A percentile compares a stretch with the other conserved stretches of the same genome.
Conservation (phyloP, 2,113 vertebrate genomes). For the Chaenocephalus aceratus region DNA sequence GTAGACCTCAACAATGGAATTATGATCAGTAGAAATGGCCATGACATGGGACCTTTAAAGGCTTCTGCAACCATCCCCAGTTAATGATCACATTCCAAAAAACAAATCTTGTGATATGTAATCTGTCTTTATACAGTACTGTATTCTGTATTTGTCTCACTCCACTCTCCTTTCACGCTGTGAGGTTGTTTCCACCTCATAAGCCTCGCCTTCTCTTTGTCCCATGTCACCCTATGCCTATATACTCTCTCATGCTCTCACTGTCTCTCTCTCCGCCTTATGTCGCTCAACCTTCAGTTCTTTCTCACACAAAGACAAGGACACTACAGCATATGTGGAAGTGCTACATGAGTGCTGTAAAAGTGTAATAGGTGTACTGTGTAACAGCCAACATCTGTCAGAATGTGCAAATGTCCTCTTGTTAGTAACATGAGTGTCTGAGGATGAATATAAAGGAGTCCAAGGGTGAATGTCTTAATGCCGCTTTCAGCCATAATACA, state of each 20-base stretch:
- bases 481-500: not conserved
- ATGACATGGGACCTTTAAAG: not conserved
- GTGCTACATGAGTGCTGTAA: not conserved
- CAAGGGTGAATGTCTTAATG: not conserved
- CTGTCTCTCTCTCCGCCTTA: not conserved
- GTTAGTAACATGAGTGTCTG: not conserved
- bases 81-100: not conserved
- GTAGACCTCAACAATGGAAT: no score
- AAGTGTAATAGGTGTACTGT: not conserved
- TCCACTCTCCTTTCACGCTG: not conserved
- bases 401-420: not conserved
- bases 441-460: no score
- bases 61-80: not conserved
- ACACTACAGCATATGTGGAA: not conserved
- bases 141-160: not conserved
- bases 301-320: conserved; percentile 14
- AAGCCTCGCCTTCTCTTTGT: conserved; percentile 10
- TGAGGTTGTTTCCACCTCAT: not conserved
- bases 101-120: not conserved
- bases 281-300: conserved; percentile 28
- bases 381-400: not conserved
- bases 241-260: not conserved
- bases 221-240: not conserved
- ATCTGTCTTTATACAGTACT: not conserved
- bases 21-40: no score